Percentiles rank a stretch among this genome's conserved stretches.
These are phyloP conservation scores for Lampropteryx suffumata DNA, from an alignment of 2,888 invertebrate genomes.

Conservation along the genomic window DNA sequence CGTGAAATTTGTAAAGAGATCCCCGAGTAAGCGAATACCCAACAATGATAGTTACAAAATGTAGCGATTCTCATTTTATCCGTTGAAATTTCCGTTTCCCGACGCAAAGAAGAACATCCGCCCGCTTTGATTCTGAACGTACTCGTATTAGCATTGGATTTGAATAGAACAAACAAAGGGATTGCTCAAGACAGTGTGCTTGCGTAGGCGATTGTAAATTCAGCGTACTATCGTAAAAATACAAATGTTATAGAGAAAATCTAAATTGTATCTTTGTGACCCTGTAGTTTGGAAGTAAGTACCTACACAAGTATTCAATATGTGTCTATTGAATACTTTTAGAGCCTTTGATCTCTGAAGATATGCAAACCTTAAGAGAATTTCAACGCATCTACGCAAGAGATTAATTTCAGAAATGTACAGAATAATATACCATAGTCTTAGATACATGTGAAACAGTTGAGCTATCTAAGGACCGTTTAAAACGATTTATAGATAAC, in stretches of 20 bases:
- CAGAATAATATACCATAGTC: too few relatives aligned
- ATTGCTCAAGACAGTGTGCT: constrained; percentile 78
- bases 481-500: too few relatives aligned
- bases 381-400: too few relatives aligned
- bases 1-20: constrained; percentile 27
- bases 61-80: constrained; percentile 59
- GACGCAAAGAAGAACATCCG: constrained; percentile 72
- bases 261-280: constrained; percentile 14
- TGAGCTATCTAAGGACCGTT: too few relatives aligned
- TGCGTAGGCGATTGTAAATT: constrained; percentile 81
- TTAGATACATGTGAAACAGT: too few relatives aligned
- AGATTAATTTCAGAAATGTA: too few relatives aligned
- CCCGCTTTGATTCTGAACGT: constrained; percentile 73
- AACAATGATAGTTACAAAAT: constrained; percentile 45
- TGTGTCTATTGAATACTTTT: too few relatives aligned
- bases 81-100: constrained; percentile 67
- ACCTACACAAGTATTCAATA: too few relatives aligned
- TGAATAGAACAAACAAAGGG: constrained; percentile 83
- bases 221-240: constrained; percentile 79
- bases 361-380: too few relatives aligned
- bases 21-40: constrained; percentile 30
- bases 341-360: too few relatives aligned
- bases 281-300: constrained; percentile 42
- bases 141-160: constrained; percentile 81
- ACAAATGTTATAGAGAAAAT: constrained; percentile 27